Base-by-base conservation (phyloP, 2,113 vertebrate genomes). In the Rhynchopsitta pachyrhyncha region DNA sequence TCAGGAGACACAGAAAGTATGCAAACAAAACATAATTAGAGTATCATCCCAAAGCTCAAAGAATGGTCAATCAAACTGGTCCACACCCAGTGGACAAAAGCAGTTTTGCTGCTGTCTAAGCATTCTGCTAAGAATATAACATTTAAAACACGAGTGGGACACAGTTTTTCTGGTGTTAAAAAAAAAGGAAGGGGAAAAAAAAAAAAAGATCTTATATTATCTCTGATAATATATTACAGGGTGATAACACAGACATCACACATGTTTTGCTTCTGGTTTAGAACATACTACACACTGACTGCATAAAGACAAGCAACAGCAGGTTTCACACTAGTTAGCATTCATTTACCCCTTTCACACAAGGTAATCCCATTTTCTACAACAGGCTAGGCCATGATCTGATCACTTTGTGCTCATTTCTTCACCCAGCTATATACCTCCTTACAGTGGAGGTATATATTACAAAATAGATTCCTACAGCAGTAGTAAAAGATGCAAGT, bases 401-500 rank as follows among this genome's bases (percentile, higher is more conserved):
- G 31, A 47, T 67, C 27, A 2, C 46, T 68, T 24, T 46, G 46
- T 24, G 60, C 50, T 80, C 5, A 0, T 19, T 71, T 41, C 66
- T 64, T 57, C 76, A 69, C 41, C n/a, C 57, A 53, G 53, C 49
- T 70, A 19, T 70, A 22, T 10, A 70, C 17, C 17, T 42, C 13
- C n/a, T 59, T 27, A 84, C 4, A 27, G 9, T 8, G 23, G 27
- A 77, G 52, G 47, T n/a, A n/a, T n/a, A n/a, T n/a, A n/a, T 96
- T 92, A 37, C 90, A 78, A 88, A 85, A 82, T 2, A 83, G 13
- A 71, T 82, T 95, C 69, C 83, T 88, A 80, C 71, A 42, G 79
- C 70, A 66, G 68, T 39, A 90, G 90, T 35, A 91, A 85, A 93
- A 97, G 91, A 95, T 35, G 79, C 19, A 57, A 84, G 67, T 95